Evolutionary conservation across 2,797 vertebrate genomes (phyloP).

Genomic region (Sebastes vulpes): DNA sequence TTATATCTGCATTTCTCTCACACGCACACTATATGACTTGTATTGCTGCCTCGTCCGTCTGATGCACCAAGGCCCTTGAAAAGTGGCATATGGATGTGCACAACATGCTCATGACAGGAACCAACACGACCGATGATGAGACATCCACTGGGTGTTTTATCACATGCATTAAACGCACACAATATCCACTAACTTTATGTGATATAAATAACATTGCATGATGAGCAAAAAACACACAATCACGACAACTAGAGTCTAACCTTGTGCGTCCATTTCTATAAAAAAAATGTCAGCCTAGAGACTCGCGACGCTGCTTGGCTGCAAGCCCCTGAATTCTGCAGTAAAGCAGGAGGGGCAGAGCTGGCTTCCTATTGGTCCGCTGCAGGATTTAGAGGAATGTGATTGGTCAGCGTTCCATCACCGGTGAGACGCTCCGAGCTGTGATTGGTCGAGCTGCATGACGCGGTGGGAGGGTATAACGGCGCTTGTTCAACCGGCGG

Average conservation of each 20-base stretch:
- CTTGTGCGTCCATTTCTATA: slow-evolving; percentile 79
- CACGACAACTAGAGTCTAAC: slow-evolving; percentile 78
- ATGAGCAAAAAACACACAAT: slow-evolving; percentile 68
- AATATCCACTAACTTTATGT: slow-evolving; percentile 41
- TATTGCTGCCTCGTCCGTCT: slow-evolving; percentile 23
- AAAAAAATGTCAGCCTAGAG: slow-evolving; percentile 61
- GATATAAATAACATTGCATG: slow-evolving; percentile 53
- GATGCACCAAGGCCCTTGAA: slow-evolving; percentile 35
- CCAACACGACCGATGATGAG: slow-evolving; percentile 56
- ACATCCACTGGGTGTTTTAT: slow-evolving; percentile 58
- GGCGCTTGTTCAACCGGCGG: slow-evolving; percentile 70
- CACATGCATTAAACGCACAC: slow-evolving; percentile 64
- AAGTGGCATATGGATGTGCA: slow-evolving; percentile 53
- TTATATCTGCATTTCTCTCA: background rate
- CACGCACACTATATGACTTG: background rate
- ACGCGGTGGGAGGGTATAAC: slow-evolving; percentile 32
- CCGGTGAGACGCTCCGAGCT: slow-evolving; percentile 52
- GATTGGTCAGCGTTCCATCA: slow-evolving; percentile 57
- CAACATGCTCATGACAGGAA: slow-evolving; percentile 62
- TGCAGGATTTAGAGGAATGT: background rate
- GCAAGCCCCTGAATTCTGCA: slow-evolving; percentile 81
- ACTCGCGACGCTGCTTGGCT: slow-evolving; percentile 67
- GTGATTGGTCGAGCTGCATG: slow-evolving; percentile 47
- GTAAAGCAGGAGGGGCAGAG: slow-evolving; percentile 81
- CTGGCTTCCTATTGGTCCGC: slow-evolving; percentile 65